Base-by-base conservation (phyloP, 2,113 vertebrate species). In the Pangasianodon gigas region DNA sequence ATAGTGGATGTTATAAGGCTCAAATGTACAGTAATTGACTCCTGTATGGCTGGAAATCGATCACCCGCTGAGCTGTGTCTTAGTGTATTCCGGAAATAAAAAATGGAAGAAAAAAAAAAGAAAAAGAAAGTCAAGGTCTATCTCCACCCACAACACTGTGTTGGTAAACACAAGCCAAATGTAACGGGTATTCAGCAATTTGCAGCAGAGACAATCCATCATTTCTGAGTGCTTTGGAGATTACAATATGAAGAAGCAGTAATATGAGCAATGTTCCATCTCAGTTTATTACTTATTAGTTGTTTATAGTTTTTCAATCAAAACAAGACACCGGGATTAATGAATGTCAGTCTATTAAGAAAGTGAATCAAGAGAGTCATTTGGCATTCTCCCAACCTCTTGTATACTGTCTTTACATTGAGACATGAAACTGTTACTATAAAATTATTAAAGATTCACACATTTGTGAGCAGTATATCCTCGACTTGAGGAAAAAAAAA, bases 1-100 rank as follows among this genome's bases (percentile, higher is more conserved):
- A 74, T 48, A 87, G 89, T 86, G 79, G 71, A 91, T 91, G 60
- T 91, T 92, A 91, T 83, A 79, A 16, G 83, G 81, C 26, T 51
- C 69, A 77, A 75, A 90, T 92, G 92, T 84, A 87, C 51, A 37
- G 71, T 79, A 85, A 85, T 75, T 60, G 71, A 85, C 52, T 85
- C 52, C 58, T 7, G 14, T 85, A 51, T 84, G 41, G 32, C 67
- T 85, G 29, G n/a, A 85, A 85, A 85, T 89, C 37, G 48, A 85
- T 89, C 71, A 89, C 67, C 32, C 77, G 52, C 82, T 85, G 29
- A 81, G 77, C 75, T 52, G 75, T 46, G 87, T 88, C 56, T 88
- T 88, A 80, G 74, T n/a, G 58, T 46, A 80, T 65, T 80, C 58
- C 51, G 86, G 60, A 26, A 44, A 48, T 16, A 37, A 46, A 69